phyloP scores from a whole-genome alignment of 2,888 invertebrate genomes.

The Xestoiulus laeticollis region DNA sequence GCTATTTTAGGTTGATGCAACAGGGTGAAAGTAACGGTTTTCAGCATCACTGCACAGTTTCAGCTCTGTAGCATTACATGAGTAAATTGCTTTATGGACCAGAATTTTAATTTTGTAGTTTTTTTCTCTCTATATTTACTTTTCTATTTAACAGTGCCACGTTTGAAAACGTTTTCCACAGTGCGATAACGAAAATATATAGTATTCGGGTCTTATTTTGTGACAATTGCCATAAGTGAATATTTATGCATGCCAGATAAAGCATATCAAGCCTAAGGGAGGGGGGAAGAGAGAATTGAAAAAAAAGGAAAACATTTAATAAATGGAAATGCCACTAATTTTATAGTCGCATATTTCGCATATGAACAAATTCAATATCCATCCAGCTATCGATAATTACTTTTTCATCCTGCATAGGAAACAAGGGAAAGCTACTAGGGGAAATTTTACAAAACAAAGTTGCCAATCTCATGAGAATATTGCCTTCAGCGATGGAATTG shows the following conservation, averaged over 20 bases:
- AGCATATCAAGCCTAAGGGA: constrained; percentile 21
- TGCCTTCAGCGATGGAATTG: constrained; percentile 16
- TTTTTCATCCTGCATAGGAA: constrained; percentile 27
- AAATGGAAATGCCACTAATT: constrained; percentile 42
- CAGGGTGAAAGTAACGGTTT: neutral
- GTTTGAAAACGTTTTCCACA: neutral
- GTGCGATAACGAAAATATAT: neutral
- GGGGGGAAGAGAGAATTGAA: neutral
- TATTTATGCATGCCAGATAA: constrained; percentile 23
- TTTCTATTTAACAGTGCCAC: neutral
- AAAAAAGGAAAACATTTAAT: constrained; percentile 28
- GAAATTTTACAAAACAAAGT: constrained; percentile 45
- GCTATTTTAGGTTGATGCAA: neutral
- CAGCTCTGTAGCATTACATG: neutral
- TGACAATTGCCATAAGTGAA: constrained; percentile 40
- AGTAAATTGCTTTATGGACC: neutral
- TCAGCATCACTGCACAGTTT: neutral
- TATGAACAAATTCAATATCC: constrained; percentile 27
- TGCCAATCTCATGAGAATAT: constrained; percentile 46
- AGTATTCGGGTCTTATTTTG: too few relatives aligned
- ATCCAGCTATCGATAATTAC: constrained; percentile 41
- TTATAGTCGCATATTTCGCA: neutral
- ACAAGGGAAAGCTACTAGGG: neutral
- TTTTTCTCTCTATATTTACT: neutral
- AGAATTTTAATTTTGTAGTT: neutral